Conservation (phyloP, 2,888 invertebrate species). For the Lasius fuliginosus region DNA sequence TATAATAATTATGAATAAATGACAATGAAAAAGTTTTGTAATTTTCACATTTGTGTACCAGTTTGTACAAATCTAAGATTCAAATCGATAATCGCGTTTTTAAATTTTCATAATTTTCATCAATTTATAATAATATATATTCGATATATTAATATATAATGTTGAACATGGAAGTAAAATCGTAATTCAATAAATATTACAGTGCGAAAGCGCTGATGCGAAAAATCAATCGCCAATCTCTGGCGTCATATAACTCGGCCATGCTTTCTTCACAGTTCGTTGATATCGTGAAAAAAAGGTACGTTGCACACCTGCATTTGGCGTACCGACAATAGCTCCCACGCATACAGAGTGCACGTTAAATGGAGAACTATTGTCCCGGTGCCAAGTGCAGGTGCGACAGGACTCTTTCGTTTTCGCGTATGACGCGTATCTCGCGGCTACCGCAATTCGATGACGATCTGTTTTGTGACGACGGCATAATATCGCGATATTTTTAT, state of each 20-base stretch:
- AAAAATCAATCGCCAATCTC: not conserved
- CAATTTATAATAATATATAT: not conserved
- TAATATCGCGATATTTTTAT: not conserved
- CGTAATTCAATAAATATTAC: not conserved
- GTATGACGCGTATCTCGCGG: slow-evolving; percentile 19
- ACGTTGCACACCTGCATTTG: slow-evolving; percentile 47
- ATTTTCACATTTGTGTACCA: not conserved
- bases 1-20: not conserved
- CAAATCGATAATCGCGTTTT: not conserved
- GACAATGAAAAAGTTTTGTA: not conserved
- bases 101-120: not conserved
- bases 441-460: not conserved
- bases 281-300: slow-evolving; percentile 23
- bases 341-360: slow-evolving; percentile 10
- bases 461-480: not conserved
- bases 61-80: not conserved
- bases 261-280: not conserved
- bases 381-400: slow-evolving; percentile 56
- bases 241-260: slow-evolving; percentile 34
- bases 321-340: slow-evolving; percentile 50
- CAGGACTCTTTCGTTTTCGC: slow-evolving; percentile 11
- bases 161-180: not conserved
- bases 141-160: not conserved
- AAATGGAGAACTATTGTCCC: slow-evolving; percentile 44
- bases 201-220: not conserved